Conservation (phyloP, 2,797 vertebrate species). For the Cyclura pinguis region DNA sequence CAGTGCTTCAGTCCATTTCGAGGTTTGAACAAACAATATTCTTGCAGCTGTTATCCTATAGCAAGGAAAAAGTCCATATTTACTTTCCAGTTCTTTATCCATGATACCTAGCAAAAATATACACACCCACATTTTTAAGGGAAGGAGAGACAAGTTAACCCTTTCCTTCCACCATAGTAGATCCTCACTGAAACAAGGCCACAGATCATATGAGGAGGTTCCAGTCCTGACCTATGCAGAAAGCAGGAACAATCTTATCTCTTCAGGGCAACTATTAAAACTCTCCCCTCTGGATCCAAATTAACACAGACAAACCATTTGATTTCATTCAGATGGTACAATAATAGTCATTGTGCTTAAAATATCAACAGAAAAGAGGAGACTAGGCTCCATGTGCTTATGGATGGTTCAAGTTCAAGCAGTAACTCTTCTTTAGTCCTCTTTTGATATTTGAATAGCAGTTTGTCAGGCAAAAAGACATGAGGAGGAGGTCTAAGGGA, state of each 20-base stretch:
- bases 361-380: background rate
- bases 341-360: slow-evolving; percentile 3
- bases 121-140: no score
- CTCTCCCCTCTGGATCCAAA: background rate
- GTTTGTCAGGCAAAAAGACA: background rate
- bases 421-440: background rate
- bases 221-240: background rate
- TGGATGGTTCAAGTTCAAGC: no score
- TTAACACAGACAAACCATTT: background rate
- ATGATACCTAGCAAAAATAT: no score
- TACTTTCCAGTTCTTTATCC: no score
- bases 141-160: no score
- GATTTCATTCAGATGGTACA: slow-evolving; percentile 15
- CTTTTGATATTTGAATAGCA: background rate
- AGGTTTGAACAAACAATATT: no score
- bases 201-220: background rate
- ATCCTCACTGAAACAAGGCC: no score
- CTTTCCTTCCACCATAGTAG: no score
- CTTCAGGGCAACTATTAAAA: background rate
- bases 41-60: no score
- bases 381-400: no score
- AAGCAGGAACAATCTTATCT: background rate
- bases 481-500: background rate
- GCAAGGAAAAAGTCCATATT: no score
- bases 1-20: no score